Evolutionary conservation across 2,797 vertebrate genomes (phyloP).

Genomic region (Florisuga fusca): DNA sequence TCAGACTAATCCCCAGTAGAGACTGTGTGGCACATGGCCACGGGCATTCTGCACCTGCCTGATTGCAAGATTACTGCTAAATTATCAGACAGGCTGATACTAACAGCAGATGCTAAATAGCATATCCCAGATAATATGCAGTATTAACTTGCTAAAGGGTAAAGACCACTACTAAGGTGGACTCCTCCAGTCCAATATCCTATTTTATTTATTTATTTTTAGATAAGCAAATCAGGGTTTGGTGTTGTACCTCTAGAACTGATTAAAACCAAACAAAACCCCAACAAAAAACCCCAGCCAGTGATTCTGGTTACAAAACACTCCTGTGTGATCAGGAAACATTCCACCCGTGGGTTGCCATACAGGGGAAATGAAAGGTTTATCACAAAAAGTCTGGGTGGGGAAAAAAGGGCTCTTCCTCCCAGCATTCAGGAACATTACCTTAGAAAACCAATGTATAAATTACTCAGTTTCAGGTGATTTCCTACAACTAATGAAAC

Average conservation of each 20-base stretch:
- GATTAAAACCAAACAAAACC: not conserved
- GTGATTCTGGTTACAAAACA: not conserved
- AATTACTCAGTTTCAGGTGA: not conserved
- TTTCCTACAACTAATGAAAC: not conserved
- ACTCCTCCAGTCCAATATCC: not conserved
- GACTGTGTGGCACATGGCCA: not conserved
- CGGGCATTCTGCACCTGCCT: rapidly evolving
- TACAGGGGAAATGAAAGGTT: not conserved
- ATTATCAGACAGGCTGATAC: not conserved
- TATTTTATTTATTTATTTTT: not conserved
- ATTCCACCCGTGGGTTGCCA: not conserved
- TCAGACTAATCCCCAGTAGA: not conserved
- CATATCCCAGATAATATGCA: not conserved
- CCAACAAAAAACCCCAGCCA: not conserved
- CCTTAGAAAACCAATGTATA: not conserved
- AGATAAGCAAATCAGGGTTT: not conserved
- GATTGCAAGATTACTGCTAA: not conserved
- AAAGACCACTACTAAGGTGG: not conserved
- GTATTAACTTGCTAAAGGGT: not conserved
- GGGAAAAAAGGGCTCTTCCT: not conserved
- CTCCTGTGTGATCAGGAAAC: not conserved
- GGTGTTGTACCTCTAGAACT: not conserved
- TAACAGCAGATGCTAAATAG: not conserved
- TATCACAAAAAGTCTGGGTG: not conserved
- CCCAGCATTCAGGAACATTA: not conserved